phyloP scores from a whole-genome alignment of 2,113 vertebrate species.

The Gyps fulvus region DNA sequence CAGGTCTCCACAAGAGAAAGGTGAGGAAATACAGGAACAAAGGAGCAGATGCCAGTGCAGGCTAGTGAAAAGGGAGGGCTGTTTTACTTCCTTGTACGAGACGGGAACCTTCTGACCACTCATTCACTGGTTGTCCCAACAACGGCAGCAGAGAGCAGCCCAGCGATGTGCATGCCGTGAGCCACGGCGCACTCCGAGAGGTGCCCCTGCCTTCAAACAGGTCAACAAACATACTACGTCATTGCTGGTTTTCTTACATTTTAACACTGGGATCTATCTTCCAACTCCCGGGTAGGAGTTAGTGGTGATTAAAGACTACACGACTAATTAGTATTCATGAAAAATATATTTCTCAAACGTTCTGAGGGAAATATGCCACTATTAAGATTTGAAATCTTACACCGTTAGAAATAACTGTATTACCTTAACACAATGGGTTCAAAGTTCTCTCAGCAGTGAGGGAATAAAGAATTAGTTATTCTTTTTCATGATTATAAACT shows the following conservation, averaged over 20 bases:
- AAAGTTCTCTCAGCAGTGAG: background rate
- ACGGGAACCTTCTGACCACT: background rate
- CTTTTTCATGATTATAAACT: background rate
- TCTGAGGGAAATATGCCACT: background rate
- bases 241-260: background rate
- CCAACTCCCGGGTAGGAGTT: background rate
- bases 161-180: background rate
- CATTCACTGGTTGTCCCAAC: background rate
- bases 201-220: background rate
- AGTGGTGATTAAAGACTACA: background rate
- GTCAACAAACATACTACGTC: rapidly evolving
- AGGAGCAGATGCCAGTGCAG: background rate
- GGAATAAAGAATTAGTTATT: background rate
- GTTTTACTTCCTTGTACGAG: rapidly evolving
- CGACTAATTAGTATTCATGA: background rate
- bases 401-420: background rate
- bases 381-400: background rate
- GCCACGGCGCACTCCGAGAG: background rate
- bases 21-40: background rate
- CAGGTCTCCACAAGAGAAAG: background rate
- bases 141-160: background rate
- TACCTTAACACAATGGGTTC: background rate
- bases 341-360: background rate
- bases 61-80: background rate
- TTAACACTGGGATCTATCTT: background rate